A percentile compares a stretch with the other conserved stretches of the same genome.
These are phyloP conservation scores for Ophion slaviceki DNA, from an alignment of 2,888 invertebrate species.

Conservation along the genomic window DNA sequence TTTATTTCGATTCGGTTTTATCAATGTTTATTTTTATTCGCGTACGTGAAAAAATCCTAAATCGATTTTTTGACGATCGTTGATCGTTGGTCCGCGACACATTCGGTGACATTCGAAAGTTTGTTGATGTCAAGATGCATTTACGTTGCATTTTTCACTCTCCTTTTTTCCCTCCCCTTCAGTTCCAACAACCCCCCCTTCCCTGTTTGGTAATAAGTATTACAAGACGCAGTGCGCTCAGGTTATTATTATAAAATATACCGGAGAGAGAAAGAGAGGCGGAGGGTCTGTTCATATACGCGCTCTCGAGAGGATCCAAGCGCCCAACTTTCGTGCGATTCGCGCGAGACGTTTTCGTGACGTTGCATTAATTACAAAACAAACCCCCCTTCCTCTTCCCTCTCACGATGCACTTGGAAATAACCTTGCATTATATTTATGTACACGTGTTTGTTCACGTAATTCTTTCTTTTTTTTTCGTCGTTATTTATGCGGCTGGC, in stretches of 20 bases:
- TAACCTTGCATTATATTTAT: slow-evolving; percentile 40
- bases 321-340: slow-evolving; percentile 36
- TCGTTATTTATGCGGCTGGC: background rate
- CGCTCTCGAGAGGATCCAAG: slow-evolving; percentile 41
- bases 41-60: too few relatives aligned
- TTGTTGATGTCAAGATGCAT: background rate
- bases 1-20: too few relatives aligned
- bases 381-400: background rate
- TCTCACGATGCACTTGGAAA: slow-evolving; percentile 31
- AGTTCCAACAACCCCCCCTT: slow-evolving; percentile 7
- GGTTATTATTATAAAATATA: slow-evolving; percentile 17
- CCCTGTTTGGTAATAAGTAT: slow-evolving; percentile 26
- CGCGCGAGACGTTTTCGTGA: slow-evolving; percentile 72
- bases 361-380: slow-evolving; percentile 77
- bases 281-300: slow-evolving; percentile 5
- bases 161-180: slow-evolving; percentile 14
- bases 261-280: background rate
- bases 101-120: background rate
- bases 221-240: slow-evolving; percentile 27
- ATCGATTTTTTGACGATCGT: too few relatives aligned
- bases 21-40: too few relatives aligned
- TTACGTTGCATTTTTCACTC: background rate
- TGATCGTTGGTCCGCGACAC: too few relatives aligned
- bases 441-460: slow-evolving; percentile 9
- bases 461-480: background rate